Base-by-base conservation (phyloP, 2,888 invertebrate species). In the Xestobium rufovillosum region DNA sequence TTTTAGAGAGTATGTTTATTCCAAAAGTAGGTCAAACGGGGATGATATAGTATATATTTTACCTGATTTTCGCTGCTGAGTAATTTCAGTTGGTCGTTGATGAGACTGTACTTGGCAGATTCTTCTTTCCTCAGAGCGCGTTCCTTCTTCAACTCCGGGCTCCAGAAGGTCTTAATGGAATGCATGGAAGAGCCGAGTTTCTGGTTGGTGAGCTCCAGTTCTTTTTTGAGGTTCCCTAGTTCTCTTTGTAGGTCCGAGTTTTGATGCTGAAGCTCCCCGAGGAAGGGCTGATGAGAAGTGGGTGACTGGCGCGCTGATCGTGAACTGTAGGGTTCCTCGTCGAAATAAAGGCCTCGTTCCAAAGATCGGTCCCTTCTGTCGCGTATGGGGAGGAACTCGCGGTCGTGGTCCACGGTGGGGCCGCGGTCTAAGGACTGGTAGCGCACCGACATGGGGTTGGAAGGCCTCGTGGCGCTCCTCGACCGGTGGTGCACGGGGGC, bases 91-190 rank as follows among this genome's bases (percentile, higher is more conserved):
- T 95, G 95, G 71, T 96, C 95, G 65, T 91, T 92, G 67, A 95
- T 87, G 65, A 94, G 80, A 67, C 88, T 87, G 73, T 92, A 94
- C 69, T 95, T 94, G 60, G 92, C 90, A 65, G 90, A 89, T 69
- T 98, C 97, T 68, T 98, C 97, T 65, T 97, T 97, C 52, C 97
- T 75, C 55, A 96, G 66, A 34, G 94, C 91, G 48, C 97, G 73
- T 70, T 98, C 97, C 69, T 96, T 95, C 72, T 98, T 98, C 66
- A 98, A 73, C 71, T 98, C 98, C 12, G 98, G 98, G 63, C 95
- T 95, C 98, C 98, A 98, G 71, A 98, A 99, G 37, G 96, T 97
- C 74, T 97, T 97, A 68, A 98, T 98, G 70, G 94, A 95, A 71
- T 97, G 96, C 96, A 98, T 98, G 59, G 90, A 91, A 62, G 94